Conservation (phyloP, 2,113 vertebrate species). For the Nothocercus nigrocapillus region DNA sequence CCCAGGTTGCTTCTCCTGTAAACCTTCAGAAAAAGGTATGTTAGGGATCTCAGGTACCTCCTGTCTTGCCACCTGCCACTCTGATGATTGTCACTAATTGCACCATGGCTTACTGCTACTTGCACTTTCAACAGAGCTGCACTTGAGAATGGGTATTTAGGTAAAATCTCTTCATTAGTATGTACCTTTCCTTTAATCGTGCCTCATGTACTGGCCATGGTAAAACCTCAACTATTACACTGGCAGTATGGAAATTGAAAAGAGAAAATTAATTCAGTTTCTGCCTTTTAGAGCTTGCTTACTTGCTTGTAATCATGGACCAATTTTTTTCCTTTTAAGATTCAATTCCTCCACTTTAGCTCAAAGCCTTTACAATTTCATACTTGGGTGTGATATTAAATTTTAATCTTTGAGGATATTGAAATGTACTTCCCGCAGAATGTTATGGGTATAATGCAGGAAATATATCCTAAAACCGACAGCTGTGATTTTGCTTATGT, state of each 20-base stretch:
- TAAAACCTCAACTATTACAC: background rate
- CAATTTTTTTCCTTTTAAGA: background rate
- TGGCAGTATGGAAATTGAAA: background rate
- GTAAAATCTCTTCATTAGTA: background rate
- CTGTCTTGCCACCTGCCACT: background rate
- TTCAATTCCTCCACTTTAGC: background rate
- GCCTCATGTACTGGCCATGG: background rate
- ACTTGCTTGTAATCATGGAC: background rate
- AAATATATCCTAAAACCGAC: slow-evolving; percentile 7
- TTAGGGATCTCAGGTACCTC: background rate
- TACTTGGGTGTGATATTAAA: background rate
- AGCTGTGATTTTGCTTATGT: background rate
- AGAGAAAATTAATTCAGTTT: slow-evolving; percentile 15
- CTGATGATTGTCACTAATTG: background rate
- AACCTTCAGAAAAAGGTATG: background rate
- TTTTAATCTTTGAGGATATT: slow-evolving; percentile 13
- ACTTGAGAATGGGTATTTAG: background rate
- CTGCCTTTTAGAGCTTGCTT: background rate
- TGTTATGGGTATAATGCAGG: background rate
- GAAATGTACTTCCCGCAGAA: slow-evolving; percentile 8
- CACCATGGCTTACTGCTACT: background rate
- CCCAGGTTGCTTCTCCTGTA: background rate
- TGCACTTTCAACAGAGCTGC: background rate
- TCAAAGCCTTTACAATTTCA: slow-evolving; percentile 8
- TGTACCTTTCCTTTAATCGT: background rate